Conservation (phyloP, 1,140 invertebrate genomes). For the Amphibalanus amphitrite region DNA sequence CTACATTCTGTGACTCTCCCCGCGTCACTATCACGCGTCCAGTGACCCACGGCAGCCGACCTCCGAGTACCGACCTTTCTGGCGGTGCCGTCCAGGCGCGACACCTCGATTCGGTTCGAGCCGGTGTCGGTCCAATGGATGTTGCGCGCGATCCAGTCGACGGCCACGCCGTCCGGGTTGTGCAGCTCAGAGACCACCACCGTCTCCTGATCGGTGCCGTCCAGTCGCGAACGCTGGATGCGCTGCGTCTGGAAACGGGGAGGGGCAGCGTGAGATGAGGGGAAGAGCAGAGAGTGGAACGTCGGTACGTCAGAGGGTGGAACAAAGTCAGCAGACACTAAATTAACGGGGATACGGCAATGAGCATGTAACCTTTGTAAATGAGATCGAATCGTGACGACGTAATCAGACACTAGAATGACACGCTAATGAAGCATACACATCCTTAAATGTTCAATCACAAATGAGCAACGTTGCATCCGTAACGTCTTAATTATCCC, state of each 20-base stretch:
- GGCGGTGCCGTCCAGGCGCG: conserved; percentile 54
- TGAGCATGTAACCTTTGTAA: too few species aligned
- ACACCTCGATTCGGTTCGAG: conserved; percentile 75
- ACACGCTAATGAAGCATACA: too few species aligned
- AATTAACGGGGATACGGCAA: too few species aligned
- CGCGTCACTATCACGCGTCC: too few species aligned
- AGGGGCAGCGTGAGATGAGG: not conserved
- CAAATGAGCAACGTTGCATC: too few species aligned
- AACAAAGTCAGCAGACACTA: conserved; percentile 3
- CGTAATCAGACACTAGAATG: too few species aligned
- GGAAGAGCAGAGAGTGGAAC: not conserved
- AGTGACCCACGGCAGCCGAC: too few species aligned
- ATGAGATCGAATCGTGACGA: too few species aligned
- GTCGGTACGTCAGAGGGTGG: not conserved
- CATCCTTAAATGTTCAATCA: too few species aligned
- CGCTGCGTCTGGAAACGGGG: conserved; percentile 29
- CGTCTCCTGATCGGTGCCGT: conserved; percentile 54
- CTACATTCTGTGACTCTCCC: too few species aligned
- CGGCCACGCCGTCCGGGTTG: conserved; percentile 63
- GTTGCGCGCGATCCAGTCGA: conserved; percentile 78
- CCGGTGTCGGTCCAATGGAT: conserved; percentile 84
- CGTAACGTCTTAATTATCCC: too few species aligned
- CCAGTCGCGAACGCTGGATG: conserved; percentile 43
- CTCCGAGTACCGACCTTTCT: conserved; percentile 37
- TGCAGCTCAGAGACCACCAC: conserved; percentile 41